Base-by-base conservation (phyloP, 1,140 invertebrate genomes). In the Anastrepha obliqua region DNA sequence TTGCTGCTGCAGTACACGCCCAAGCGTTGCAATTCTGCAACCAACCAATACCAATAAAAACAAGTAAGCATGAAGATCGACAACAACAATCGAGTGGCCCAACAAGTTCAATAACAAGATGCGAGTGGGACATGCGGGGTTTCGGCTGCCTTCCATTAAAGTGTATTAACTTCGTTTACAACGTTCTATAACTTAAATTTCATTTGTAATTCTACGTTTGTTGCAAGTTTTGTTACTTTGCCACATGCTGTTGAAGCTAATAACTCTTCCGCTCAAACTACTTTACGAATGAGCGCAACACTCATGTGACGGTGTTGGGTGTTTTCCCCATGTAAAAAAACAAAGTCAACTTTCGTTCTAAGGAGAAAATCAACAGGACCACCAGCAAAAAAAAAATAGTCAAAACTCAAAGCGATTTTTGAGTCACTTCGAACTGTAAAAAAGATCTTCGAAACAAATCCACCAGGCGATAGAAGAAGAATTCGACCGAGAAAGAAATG, bases 181-280 rank as follows among this genome's bases (percentile, higher is more conserved):
- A 29, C 44, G 47, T 9, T 81, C 47, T 9, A 8, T 47, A 44
- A 47, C 70, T 74, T 42, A 74, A 74, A 74, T 74, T 74, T 13
- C 11, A n/a, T 11, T 74, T 74, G 67, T 51, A 47, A 74, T 47
- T 81, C n/a, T 55, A 70, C 67, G 20, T n/a, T 74, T 8, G 44
- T 74, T 51, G 70, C 44, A 74, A 81, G 51, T 86, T 88, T 88
- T 88, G 78, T 70, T 81, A 88, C 87, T 88, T 65, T 86, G 47
- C 81, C 87, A 88, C 81, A 44, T 88, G 87, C 81, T 88, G 81
- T 59, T 85, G 3, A 42, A 64, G 51, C 29, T 81, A 29, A 6
- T 67, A 65, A 51, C 51, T 87, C 74, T 81, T 2, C 17, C 9
- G 8, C 42, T 47, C 2, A 62, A 5, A n/a, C 15, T 42, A 44